These are phyloP conservation scores for Parasteatoda lunata DNA, from an alignment of 2,888 invertebrate genomes.

Conservation along the genomic window DNA sequence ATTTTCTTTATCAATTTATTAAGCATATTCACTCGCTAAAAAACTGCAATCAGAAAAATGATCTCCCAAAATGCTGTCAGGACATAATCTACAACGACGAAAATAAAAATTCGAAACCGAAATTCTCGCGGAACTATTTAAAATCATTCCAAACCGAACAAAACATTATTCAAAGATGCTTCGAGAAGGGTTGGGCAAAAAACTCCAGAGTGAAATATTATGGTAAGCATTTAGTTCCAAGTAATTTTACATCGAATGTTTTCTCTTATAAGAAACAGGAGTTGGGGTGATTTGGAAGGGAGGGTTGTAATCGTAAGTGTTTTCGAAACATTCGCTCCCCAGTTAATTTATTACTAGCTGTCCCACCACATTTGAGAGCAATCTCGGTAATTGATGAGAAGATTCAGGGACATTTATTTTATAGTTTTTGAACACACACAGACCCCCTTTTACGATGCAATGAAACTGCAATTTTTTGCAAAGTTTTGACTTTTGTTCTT, in stretches of 20 bases:
- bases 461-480: background rate
- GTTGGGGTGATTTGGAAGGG: background rate
- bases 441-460: background rate
- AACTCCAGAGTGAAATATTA: conserved; percentile 19
- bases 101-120: background rate
- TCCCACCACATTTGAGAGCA: background rate
- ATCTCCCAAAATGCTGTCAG: too few species aligned
- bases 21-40: too few species aligned
- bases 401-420: background rate
- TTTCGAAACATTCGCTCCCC: background rate
- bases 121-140: conserved; percentile 5
- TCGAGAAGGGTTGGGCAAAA: background rate
- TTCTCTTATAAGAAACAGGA: background rate
- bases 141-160: conserved; percentile 1
- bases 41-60: too few species aligned
- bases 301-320: background rate
- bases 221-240: conserved; percentile 14
- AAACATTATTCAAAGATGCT: conserved; percentile 11
- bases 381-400: background rate
- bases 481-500: too few species aligned
- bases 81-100: background rate
- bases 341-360: conserved; percentile 14
- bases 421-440: background rate
- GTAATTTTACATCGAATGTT: conserved; percentile 11
- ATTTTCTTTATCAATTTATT: too few species aligned